Percentiles rank a stretch among this genome's conserved stretches.
Evolutionary conservation across 2,797 vertebrate species (phyloP).

Genomic region (Neoniphon sammara): DNA sequence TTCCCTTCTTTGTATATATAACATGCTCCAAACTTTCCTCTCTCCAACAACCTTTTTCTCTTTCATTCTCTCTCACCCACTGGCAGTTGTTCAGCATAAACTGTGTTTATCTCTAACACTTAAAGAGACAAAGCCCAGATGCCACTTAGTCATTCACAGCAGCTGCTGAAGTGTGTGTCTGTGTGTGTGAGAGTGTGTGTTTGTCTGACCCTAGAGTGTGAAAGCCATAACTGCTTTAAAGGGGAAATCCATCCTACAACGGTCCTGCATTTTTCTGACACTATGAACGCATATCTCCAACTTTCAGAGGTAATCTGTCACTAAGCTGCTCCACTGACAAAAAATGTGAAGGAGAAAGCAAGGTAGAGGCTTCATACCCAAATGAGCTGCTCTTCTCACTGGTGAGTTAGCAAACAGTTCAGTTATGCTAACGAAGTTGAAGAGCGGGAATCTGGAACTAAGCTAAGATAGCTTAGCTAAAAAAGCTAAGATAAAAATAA

Average conservation of each 20-base stretch:
- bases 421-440: too few relatives aligned
- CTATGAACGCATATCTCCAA: not conserved
- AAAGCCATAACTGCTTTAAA: constrained; percentile 9
- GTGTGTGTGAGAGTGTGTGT: not conserved
- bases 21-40: too few relatives aligned
- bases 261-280: too few relatives aligned
- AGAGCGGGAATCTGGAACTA: too few relatives aligned
- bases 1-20: too few relatives aligned
- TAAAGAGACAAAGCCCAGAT: constrained; percentile 60
- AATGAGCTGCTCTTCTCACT: too few relatives aligned
- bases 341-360: too few relatives aligned
- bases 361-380: too few relatives aligned
- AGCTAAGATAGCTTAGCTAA: too few relatives aligned
- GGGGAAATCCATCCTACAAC: not conserved
- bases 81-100: constrained; percentile 45
- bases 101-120: constrained; percentile 50
- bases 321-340: not conserved
- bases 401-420: too few relatives aligned
- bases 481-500: too few relatives aligned
- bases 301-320: not conserved
- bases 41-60: not conserved
- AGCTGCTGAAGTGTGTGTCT: constrained; percentile 27
- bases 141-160: constrained; percentile 21
- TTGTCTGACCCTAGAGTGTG: not conserved
- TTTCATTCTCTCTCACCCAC: not conserved